Evolutionary conservation across 2,797 vertebrate species (phyloP), one percentile per base, ranked within the genome.

Genomic region (Lacerta agilis): DNA sequence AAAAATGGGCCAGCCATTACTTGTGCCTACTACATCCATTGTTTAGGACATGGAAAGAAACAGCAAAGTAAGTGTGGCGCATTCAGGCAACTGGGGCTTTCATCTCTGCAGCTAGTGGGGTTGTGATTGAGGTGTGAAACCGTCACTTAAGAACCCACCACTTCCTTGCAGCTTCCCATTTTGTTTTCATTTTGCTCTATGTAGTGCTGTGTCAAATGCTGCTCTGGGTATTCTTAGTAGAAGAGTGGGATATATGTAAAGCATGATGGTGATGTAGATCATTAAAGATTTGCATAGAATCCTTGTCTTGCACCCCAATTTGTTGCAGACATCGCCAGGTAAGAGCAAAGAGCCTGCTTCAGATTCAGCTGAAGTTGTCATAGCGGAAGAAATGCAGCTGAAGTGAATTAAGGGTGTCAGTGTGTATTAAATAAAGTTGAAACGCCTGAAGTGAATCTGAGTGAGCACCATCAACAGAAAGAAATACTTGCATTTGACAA

Each of bases 401-500:
- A 77, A 78, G 73, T 43, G 73, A 85, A 85, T 77, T 64, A 85
- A 85, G 66, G 58, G 45, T 55, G 81, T 77, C 80, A 77, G 41
- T 20, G 64, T 55, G 73, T 13, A 83, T 83, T 83, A 87, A 87
- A 83, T 69, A 61, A 67, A 64, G 38, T 33, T 85, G 55, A 78
- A 66, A 41, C 0, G 13, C 49, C 49, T 85, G 73, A 64, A 76
- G 38, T 43, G 29, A 85, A 66, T 77, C 38, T 66, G 73, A 77
- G 18, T 55, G 49, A 55, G 49, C 43, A 69, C 61, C 8, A n/a
- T 36, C 61, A 38, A 45, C 33, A 67, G 61, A 38, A 77, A 77
- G 9, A 83, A 69, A 77, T 27, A 36, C 13, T 82, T 73, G 27
- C 9, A 23, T 77, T 55, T 38, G 73, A 49, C 33, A 83, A 38